phyloP scores from a whole-genome alignment of 2,113 vertebrate species.

The Oriolus oriolus region DNA sequence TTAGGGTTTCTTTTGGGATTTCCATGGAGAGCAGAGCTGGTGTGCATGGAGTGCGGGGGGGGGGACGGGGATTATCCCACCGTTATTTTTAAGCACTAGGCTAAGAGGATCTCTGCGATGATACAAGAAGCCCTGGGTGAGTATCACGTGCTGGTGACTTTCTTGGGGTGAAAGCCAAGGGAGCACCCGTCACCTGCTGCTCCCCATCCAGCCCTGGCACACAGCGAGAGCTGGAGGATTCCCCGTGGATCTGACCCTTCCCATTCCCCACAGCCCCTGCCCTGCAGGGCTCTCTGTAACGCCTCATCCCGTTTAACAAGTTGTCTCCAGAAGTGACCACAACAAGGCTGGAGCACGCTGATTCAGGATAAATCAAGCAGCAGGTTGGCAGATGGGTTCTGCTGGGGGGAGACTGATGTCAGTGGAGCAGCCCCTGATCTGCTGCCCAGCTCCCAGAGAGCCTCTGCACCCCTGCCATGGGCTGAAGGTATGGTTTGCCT shows the following conservation, averaged over 20 bases:
- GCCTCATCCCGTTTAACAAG: not conserved
- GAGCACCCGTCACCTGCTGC: not conserved
- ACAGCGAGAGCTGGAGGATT: not conserved
- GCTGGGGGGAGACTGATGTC: not conserved
- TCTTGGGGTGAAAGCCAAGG: not conserved
- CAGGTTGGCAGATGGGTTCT: not conserved
- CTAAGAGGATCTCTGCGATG: slow-evolving; percentile 8
- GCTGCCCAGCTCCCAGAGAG: not conserved
- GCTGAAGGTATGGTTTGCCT: not conserved
- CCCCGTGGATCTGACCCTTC: not conserved
- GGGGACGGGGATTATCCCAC: not conserved
- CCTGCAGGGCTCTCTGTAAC: not conserved
- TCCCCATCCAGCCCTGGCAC: not conserved
- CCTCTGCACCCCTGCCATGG: not conserved
- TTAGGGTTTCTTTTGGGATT: not conserved
- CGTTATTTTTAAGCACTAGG: slow-evolving; percentile 50
- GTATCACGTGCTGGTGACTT: not conserved
- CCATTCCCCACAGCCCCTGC: not conserved
- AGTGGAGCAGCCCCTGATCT: not conserved
- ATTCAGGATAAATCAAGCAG: not conserved
- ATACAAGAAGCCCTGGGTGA: not conserved
- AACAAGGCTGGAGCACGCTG: rapidly evolving
- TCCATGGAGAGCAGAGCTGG: not conserved
- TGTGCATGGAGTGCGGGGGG: rapidly evolving
- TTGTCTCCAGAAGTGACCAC: not conserved